Base-by-base conservation (phyloP, 1,140 invertebrate genomes). In the Asbolus verrucosus region DNA sequence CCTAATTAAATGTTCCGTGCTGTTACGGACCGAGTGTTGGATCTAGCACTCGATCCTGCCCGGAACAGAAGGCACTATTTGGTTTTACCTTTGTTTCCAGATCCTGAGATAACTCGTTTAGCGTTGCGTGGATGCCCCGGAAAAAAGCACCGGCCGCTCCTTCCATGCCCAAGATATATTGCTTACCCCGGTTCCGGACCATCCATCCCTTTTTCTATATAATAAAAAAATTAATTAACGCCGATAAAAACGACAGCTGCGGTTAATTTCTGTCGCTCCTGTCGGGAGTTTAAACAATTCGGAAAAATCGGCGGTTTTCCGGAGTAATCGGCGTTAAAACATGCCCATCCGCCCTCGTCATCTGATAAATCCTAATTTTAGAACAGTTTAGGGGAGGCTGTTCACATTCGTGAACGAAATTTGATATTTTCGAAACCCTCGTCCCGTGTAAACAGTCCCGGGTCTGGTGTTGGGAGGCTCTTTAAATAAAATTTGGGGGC, bases 1-100 rank as follows among this genome's bases (percentile, higher is more conserved):
- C 67, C 67, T 69, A 69, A 69, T 69, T 69, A 69, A 69, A 69
- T 63, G 19, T 50, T 62, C 67, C 54, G 19, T 63, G 38, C 18
- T 59, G 9, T 27, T 61, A 19, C 13, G 14, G 21, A 59, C 9
- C 15, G 38, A 31, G 18, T 65, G 46, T 30, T 38, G 21, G 41
- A 33, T 62, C 39, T 62, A 6, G 11, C 33, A 31, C 24, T 65
- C 16, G 18, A 43, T 4, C 3, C n/a, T n/a, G n/a, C n/a, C n/a
- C n/a, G n/a, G n/a, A n/a, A n/a, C n/a, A n/a, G 18, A 65, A 43
- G 14, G 14, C 9, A 24, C 43, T 38, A 54, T 67, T 67, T 67
- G 33, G 46, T 54, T 54, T 67, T 54, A 67, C 38, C 65, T 67
- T 46, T 30, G 43, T 65, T 27, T 13, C 60, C n/a, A 27, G 19